Evolutionary conservation across 2,797 vertebrate genomes (phyloP).

Genomic region (Megalops cyprinoides): DNA sequence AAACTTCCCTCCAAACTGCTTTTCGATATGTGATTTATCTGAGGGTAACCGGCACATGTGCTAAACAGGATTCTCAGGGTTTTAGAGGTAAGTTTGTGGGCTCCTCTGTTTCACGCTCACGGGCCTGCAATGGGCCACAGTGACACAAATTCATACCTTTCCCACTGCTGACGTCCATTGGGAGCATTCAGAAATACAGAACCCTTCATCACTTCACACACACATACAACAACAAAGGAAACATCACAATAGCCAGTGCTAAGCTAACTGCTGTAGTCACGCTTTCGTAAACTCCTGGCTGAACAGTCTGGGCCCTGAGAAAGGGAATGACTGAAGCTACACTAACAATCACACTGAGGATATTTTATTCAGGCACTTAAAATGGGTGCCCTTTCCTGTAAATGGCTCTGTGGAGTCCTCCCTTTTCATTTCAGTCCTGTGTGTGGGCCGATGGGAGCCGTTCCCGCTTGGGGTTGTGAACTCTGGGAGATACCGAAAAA

Average conservation of each 20-base stretch:
- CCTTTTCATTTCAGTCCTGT: background rate
- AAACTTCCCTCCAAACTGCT: too few species aligned
- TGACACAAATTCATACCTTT: constrained; percentile 26
- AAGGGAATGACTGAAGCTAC: background rate
- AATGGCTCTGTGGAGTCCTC: background rate
- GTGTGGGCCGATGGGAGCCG: background rate
- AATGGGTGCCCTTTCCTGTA: background rate
- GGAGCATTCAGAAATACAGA: constrained; percentile 24
- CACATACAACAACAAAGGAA: background rate
- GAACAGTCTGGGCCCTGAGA: background rate
- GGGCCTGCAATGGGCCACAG: background rate
- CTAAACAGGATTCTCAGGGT: too few species aligned
- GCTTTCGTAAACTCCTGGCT: background rate
- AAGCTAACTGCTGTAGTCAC: background rate
- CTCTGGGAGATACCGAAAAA: background rate
- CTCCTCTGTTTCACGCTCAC: background rate
- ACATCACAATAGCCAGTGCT: background rate
- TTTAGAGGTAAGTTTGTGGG: too few species aligned
- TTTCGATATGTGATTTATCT: too few species aligned
- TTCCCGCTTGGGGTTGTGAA: background rate
- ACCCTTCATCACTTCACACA: constrained; percentile 19
- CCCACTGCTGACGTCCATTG: constrained; percentile 5
- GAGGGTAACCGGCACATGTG: too few species aligned
- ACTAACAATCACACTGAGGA: background rate
- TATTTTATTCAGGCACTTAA: too few species aligned